These are phyloP conservation scores for Drosophila albomicans DNA, from an alignment of 1,140 invertebrate genomes.

Conservation along the genomic window DNA sequence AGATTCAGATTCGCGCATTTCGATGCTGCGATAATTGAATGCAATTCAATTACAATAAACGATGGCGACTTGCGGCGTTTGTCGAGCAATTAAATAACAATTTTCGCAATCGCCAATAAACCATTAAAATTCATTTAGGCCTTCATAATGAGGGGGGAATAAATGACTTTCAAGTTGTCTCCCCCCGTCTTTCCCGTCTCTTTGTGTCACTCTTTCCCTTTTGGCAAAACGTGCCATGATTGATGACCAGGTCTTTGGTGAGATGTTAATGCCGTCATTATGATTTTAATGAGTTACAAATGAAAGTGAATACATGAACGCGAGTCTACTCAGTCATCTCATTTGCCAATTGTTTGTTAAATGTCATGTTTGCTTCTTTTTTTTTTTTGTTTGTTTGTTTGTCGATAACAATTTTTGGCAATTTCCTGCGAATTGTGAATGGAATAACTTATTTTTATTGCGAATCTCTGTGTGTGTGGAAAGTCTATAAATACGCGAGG, in stretches of 20 bases:
- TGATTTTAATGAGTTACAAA: constrained; percentile 78
- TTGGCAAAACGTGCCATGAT: constrained; percentile 55
- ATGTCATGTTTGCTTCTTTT: constrained; percentile 2
- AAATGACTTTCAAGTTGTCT: constrained; percentile 30
- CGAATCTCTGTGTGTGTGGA: constrained; percentile 10
- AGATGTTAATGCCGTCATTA: constrained; percentile 63
- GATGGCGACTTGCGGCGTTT: constrained; percentile 30
- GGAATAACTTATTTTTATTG: constrained; percentile 12
- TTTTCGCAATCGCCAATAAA: constrained; percentile 68
- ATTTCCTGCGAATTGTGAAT: constrained; percentile 23
- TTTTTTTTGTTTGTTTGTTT: neutral
- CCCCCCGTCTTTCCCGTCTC: too few relatives aligned
- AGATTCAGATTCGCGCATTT: constrained; percentile 1
- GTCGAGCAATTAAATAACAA: constrained; percentile 68
- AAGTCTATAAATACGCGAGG: constrained; percentile 22
- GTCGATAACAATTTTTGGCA: constrained; percentile 22
- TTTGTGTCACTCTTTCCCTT: neutral
- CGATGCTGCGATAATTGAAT: constrained; percentile 33
- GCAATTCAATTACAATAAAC: constrained; percentile 40
- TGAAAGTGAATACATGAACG: constrained; percentile 53
- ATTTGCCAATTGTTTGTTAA: constrained; percentile 16
- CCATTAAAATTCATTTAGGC: constrained; percentile 70
- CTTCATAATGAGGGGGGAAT: constrained; percentile 19
- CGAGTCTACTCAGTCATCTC: constrained; percentile 8
- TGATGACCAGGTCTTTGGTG: constrained; percentile 59